These are phyloP conservation scores for Nothoprocta perdicaria DNA, from an alignment of 2,113 vertebrate species.

Conservation along the genomic window DNA sequence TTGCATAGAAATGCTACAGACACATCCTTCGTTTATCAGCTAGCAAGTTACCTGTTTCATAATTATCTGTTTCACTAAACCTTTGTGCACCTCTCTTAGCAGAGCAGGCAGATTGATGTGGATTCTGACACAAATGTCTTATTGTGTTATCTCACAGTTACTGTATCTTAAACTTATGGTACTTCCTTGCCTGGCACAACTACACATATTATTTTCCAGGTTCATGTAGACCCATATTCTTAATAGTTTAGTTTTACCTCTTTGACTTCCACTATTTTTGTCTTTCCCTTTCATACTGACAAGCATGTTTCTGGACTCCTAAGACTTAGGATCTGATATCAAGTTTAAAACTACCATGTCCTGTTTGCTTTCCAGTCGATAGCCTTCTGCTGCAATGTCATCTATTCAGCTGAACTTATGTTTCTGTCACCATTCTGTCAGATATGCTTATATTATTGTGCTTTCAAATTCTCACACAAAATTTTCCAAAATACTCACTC, in stretches of 20 bases:
- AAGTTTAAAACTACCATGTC: neutral
- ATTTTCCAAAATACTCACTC: neutral
- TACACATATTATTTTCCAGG: neutral
- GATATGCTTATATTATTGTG: neutral
- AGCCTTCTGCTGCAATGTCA: neutral
- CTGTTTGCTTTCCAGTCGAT: neutral
- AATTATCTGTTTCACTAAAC: neutral
- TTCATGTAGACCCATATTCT: neutral
- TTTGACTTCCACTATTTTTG: neutral
- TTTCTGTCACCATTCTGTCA: neutral
- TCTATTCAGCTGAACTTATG: neutral
- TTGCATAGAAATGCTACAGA: neutral
- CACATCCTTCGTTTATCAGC: neutral
- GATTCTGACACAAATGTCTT: neutral
- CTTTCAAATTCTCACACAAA: neutral
- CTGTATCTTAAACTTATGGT: neutral
- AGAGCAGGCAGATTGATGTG: neutral
- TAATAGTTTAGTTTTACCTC: neutral
- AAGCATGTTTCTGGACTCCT: neutral
- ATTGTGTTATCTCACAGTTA: neutral
- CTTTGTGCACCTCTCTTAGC: neutral
- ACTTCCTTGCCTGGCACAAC: neutral
- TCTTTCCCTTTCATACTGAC: neutral
- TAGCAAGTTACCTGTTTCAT: neutral
- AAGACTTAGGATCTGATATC: neutral